Conservation (phyloP, 2,888 invertebrate genomes). For the Scaptomyza flava region DNA sequence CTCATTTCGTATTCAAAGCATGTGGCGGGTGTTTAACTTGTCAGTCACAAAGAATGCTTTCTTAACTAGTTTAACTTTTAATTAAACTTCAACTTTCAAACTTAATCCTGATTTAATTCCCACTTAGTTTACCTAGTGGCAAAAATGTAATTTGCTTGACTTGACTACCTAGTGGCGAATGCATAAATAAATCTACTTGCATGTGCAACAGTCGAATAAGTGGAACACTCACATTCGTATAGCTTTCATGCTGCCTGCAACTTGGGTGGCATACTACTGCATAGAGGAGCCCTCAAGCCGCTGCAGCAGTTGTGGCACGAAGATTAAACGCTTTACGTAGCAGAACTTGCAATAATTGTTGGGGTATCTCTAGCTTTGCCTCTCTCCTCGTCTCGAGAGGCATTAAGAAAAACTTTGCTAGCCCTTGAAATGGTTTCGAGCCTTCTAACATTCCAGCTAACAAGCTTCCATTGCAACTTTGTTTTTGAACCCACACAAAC, state of each 20-base stretch:
- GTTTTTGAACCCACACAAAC: conserved; percentile 47
- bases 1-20: background rate
- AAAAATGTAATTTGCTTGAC: background rate
- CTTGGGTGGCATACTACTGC: conserved; percentile 17
- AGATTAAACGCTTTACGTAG: conserved; percentile 40
- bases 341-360: conserved; percentile 48
- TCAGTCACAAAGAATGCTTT: no score
- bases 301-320: conserved; percentile 3
- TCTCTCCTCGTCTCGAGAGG: background rate
- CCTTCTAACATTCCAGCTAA: conserved; percentile 20
- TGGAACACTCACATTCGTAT: conserved; percentile 5
- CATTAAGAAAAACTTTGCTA: conserved; percentile 39
- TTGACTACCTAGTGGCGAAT: conserved; percentile 2
- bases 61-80: no score
- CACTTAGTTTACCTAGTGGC: background rate
- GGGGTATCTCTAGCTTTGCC: background rate
- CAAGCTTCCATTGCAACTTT: conserved; percentile 4
- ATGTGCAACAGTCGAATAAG: conserved; percentile 12
- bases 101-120: background rate
- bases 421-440: conserved; percentile 40
- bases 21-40: background rate
- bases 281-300: background rate
- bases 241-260: background rate
- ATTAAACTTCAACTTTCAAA: no score
- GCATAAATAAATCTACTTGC: background rate